A percentile compares a stretch with the other conserved stretches of the same genome.
Conservation (phyloP, 2,888 invertebrate genomes). For the Sisyra terminalis region DNA sequence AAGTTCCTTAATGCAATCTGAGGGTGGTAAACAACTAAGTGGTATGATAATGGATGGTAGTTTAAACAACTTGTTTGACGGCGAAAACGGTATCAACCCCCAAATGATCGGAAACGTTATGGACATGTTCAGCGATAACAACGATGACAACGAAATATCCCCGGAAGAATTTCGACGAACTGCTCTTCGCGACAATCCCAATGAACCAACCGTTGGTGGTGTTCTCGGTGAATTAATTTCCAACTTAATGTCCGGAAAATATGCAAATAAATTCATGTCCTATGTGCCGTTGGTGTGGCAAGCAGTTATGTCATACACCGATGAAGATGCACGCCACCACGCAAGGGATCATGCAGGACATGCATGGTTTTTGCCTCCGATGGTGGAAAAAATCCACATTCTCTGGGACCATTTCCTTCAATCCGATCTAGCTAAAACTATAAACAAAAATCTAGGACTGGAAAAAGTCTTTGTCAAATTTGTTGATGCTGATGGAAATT, state of each 20-base stretch:
- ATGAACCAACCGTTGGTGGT: slow-evolving; percentile 11
- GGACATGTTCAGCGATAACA: slow-evolving; percentile 31
- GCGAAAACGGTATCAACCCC: slow-evolving; percentile 33
- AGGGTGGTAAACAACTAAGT: slow-evolving; percentile 3
- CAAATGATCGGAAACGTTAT: slow-evolving; percentile 39
- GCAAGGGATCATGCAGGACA: slow-evolving; percentile 43
- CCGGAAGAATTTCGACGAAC: slow-evolving; percentile 8
- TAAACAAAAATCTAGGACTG: slow-evolving; percentile 58
- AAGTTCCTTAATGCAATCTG: not conserved
- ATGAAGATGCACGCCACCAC: slow-evolving; percentile 40
- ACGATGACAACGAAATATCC: slow-evolving; percentile 5
- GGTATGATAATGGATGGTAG: slow-evolving; percentile 1
- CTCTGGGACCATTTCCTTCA: slow-evolving; percentile 65
- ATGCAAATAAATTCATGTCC: slow-evolving; percentile 22
- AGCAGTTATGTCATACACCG: slow-evolving; percentile 40
- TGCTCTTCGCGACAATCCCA: slow-evolving; percentile 12
- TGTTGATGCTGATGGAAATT: slow-evolving; percentile 46
- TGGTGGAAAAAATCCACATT: slow-evolving; percentile 49
- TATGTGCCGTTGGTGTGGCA: slow-evolving; percentile 52
- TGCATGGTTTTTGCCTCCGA: slow-evolving; percentile 52
- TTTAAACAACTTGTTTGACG: slow-evolving; percentile 9
- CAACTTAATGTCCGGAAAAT: not conserved
- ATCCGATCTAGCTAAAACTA: slow-evolving; percentile 56
- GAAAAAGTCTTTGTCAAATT: slow-evolving; percentile 52
- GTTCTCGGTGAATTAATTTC: slow-evolving; percentile 9